These are phyloP conservation scores for Chloropsis hardwickii DNA, from an alignment of 2,113 vertebrate species.

Conservation along the genomic window DNA sequence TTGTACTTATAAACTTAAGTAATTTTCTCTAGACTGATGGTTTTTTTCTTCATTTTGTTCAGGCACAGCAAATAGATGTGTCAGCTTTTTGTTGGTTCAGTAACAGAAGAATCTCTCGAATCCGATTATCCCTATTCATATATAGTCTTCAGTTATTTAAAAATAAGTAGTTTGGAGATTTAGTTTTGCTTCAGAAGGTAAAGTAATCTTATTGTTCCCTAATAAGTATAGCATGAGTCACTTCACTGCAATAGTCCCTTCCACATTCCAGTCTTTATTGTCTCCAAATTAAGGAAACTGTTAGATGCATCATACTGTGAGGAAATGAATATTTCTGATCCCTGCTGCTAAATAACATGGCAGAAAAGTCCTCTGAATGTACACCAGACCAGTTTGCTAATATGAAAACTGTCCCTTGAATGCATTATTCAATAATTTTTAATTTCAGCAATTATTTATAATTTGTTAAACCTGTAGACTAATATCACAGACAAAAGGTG, in stretches of 20 bases:
- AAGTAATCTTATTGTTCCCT: slow-evolving; percentile 33
- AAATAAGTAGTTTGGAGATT: slow-evolving; percentile 62
- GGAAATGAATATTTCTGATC: slow-evolving; percentile 53
- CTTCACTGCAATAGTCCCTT: slow-evolving; percentile 32
- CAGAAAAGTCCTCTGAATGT: slow-evolving; percentile 42
- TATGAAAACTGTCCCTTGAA: slow-evolving; percentile 43
- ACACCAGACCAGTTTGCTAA: slow-evolving; percentile 16
- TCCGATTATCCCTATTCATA: slow-evolving; percentile 46
- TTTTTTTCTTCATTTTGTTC: background rate
- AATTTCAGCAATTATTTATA: slow-evolving; percentile 43
- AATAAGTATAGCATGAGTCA: slow-evolving; percentile 47
- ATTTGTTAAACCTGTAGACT: slow-evolving; percentile 20
- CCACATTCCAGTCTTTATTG: slow-evolving; percentile 44
- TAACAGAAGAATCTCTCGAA: slow-evolving; percentile 40
- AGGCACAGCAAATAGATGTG: slow-evolving; percentile 2
- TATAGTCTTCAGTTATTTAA: slow-evolving; percentile 44
- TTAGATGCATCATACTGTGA: slow-evolving; percentile 56
- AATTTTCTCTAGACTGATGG: background rate
- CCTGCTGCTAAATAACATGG: slow-evolving; percentile 48
- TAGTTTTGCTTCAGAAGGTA: slow-evolving; percentile 60
- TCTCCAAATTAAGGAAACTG: slow-evolving; percentile 60
- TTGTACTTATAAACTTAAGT: background rate
- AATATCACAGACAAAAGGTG: slow-evolving; percentile 39
- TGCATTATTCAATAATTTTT: slow-evolving; percentile 25
- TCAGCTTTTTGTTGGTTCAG: slow-evolving; percentile 30